Evolutionary conservation across 2,888 invertebrate genomes (phyloP).

Genomic region (Ennomos fuscantarius): DNA sequence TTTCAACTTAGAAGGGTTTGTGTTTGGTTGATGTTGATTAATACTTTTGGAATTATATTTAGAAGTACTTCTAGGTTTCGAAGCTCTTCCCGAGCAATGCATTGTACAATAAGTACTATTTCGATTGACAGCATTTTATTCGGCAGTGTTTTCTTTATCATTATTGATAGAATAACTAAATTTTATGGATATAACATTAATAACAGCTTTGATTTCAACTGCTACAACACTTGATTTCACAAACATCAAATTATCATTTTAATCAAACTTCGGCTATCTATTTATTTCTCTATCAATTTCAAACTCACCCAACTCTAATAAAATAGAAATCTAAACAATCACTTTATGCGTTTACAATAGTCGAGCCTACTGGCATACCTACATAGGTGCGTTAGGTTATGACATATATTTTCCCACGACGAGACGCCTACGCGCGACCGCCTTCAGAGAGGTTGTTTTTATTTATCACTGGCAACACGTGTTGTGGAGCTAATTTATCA

Average conservation of each 20-base stretch:
- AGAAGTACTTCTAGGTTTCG: not conserved
- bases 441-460: conserved; percentile 30
- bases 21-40: not conserved
- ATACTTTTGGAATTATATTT: not conserved
- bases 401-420: conserved; percentile 39
- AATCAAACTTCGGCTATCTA: conserved; percentile 15
- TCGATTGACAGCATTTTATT: no score
- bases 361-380: conserved; percentile 19
- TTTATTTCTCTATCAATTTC: conserved; percentile 17
- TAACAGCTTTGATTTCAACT: no score
- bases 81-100: no score
- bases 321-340: conserved; percentile 33
- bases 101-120: no score
- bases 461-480: conserved; percentile 38
- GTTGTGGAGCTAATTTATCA: conserved; percentile 28
- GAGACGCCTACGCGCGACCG: conserved; percentile 34
- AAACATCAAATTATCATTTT: not conserved
- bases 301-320: conserved; percentile 25
- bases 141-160: no score
- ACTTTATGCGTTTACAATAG: conserved; percentile 24
- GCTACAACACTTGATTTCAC: no score
- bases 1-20: conserved; percentile 5
- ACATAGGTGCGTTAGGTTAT: conserved; percentile 26
- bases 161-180: no score
- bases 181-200: no score